A percentile compares a stretch with the other conserved stretches of the same genome.
Conservation (phyloP, 2,888 invertebrate species). For the Bellardia bayeri region DNA sequence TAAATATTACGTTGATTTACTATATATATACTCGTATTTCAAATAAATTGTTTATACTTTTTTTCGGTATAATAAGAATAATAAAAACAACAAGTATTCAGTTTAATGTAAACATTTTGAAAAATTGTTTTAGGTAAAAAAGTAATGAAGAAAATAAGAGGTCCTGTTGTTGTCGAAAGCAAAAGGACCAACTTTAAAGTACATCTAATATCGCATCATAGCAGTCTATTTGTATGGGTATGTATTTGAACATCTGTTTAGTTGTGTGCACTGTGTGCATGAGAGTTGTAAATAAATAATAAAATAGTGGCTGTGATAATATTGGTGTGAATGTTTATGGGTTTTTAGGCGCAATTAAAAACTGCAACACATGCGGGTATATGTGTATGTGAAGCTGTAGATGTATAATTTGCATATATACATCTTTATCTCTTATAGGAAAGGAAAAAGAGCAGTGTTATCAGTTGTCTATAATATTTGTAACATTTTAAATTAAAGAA, state of each 20-base stretch:
- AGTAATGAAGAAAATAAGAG: not conserved
- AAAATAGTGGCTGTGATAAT: conserved; percentile 46
- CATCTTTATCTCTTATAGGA: not conserved
- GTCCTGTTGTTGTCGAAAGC: not conserved
- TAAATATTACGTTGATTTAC: conserved; percentile 57
- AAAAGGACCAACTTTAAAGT: conserved; percentile 17
- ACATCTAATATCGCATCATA: conserved; percentile 31
- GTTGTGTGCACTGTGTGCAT: conserved; percentile 3
- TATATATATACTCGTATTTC: conserved; percentile 4
- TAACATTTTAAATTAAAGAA: not conserved
- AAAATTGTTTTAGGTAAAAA: not conserved
- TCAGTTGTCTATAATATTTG: not conserved
- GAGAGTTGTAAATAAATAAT: conserved; percentile 46
- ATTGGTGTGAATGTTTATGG: conserved; percentile 73
- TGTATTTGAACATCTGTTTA: conserved; percentile 5
- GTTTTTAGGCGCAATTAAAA: conserved; percentile 80
- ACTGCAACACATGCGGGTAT: conserved; percentile 79
- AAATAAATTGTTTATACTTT: not conserved
- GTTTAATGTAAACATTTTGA: conserved; percentile 8
- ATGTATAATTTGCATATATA: not conserved
- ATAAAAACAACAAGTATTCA: conserved; percentile 27
- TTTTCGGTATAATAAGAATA: not conserved
- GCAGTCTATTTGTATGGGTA: conserved; percentile 3
- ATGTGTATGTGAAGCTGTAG: conserved; percentile 19
- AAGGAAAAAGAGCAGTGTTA: not conserved